Percentiles rank a stretch among this genome's conserved stretches.
Evolutionary conservation across 1,140 invertebrate genomes (phyloP).

Genomic region (Pararge aegeria): DNA sequence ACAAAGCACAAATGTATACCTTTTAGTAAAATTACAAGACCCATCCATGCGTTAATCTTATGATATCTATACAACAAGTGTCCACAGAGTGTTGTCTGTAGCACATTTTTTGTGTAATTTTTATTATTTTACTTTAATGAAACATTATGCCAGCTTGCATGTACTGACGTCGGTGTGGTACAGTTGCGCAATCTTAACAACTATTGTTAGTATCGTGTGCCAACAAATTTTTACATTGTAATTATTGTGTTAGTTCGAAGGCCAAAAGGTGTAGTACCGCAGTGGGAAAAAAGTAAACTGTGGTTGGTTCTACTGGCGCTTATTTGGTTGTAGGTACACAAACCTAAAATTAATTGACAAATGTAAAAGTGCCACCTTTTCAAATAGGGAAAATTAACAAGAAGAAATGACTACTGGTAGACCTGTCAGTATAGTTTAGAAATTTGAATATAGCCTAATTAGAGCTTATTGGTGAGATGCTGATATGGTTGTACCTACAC

Average conservation of each 20-base stretch:
- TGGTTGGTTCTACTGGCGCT: neutral
- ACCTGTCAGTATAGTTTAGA: too few species aligned
- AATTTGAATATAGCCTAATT: too few species aligned
- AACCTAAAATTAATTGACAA: too few species aligned
- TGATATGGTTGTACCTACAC: too few species aligned
- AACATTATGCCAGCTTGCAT: conserved; percentile 14
- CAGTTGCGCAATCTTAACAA: conserved; percentile 6
- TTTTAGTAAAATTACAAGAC: neutral
- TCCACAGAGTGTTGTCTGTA: conserved; percentile 8
- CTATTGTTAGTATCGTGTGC: conserved; percentile 13
- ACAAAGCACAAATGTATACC: neutral
- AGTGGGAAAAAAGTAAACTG: neutral
- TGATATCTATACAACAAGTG: neutral
- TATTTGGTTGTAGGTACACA: too few species aligned
- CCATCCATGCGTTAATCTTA: neutral
- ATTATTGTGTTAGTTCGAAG: neutral
- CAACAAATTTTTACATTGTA: conserved; percentile 12
- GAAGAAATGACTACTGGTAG: too few species aligned
- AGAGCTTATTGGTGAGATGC: too few species aligned
- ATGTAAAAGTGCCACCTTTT: too few species aligned
- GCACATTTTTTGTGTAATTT: conserved; percentile 5
- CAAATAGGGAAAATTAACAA: too few species aligned
- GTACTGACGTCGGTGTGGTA: conserved; percentile 16
- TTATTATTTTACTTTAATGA: conserved; percentile 3
- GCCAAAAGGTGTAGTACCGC: neutral